Evolutionary conservation across 2,888 invertebrate species (phyloP), one percentile per base, ranked within the genome.

Genomic region (Subacronicta megacephala): DNA sequence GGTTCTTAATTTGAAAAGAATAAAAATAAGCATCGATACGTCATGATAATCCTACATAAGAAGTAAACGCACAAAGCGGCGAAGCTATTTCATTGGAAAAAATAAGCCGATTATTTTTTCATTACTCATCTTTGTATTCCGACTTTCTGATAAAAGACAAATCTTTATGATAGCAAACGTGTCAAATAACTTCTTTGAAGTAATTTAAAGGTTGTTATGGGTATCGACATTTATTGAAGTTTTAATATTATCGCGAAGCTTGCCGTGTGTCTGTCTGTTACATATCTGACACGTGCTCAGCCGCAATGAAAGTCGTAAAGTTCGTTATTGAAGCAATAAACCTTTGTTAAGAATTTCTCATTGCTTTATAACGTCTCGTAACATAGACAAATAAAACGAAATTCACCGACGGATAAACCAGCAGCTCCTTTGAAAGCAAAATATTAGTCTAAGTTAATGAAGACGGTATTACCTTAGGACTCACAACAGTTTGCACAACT

Each of bases 291-390:
- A 88, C 84, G 84, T 85, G 83, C 81, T 84, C 82, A 76, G 73
- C 83, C 84, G 84, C 88, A 82, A 83, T 84, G 81, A 78, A 77
- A 75, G 80, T 89, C 89, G 84, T 92, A 91, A 92, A 90, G 75
- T 85, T 78, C 76, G 85, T 87, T 90, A 92, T 90, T 90, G 87
- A 81, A 86, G 87, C 75, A 77, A 84, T 92, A 91, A 91, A 92
- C 88, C 86, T 84, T 87, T 88, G 87, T 89, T 83, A 84, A 85
- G 85, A 88, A 90, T 89, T 89, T 86, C 89, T 84, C 85, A 86
- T 87, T 82, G 84, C 84, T 75, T 78, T 81, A 84, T 83, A 86
- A 82, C 81, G 78, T 82, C 79, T 79, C 80, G 78, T 83, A 82
- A 80, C 75, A 74, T 68, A 69, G 77, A 81, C 77, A 81, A 84